Evolutionary conservation across 2,797 vertebrate genomes (phyloP).

Genomic region (Ibycter americanus): DNA sequence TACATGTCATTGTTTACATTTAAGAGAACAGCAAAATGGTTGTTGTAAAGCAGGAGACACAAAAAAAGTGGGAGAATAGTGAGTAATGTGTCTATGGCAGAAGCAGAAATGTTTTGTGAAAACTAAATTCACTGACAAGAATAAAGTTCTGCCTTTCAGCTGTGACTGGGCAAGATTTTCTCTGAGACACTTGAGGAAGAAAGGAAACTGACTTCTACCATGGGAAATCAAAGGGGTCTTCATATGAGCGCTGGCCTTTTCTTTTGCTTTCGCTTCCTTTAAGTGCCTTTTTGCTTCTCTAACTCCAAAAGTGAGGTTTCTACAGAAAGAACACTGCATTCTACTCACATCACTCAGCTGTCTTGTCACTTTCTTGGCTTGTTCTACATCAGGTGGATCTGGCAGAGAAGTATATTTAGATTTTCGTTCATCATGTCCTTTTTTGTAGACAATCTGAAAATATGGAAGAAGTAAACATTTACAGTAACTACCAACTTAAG

Average conservation of each 20-base stretch:
- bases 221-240: background rate
- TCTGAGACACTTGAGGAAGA: background rate
- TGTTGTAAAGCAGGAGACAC: background rate
- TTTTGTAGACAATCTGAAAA: slow-evolving; percentile 91
- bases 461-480: background rate
- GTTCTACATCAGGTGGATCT: slow-evolving; percentile 89
- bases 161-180: background rate
- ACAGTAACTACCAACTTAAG: background rate
- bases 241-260: background rate
- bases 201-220: background rate
- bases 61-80: background rate
- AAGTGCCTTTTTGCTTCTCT: background rate
- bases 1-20: background rate
- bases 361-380: slow-evolving; percentile 86
- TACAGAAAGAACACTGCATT: background rate
- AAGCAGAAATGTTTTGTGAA: background rate
- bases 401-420: slow-evolving; percentile 88
- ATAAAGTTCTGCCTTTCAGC: background rate
- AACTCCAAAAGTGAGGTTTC: background rate
- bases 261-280: background rate
- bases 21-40: background rate
- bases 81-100: background rate
- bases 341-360: slow-evolving; percentile 93
- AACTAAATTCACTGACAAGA: background rate
- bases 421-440: slow-evolving; percentile 87